phyloP scores from a whole-genome alignment of 1,140 invertebrate genomes.

The Colletes latitarsis region DNA sequence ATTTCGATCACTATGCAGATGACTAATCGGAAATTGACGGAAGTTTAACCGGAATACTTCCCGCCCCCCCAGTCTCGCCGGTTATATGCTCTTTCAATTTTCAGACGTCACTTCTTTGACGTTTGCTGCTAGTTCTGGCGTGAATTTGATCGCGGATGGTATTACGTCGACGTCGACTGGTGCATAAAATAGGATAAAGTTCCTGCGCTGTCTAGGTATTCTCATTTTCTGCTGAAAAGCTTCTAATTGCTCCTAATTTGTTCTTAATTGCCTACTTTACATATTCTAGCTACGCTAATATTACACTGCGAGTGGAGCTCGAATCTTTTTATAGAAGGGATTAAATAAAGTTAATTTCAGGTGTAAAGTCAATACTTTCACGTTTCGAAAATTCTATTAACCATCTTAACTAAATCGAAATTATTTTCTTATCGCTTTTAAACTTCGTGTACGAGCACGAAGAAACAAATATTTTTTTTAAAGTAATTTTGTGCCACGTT shows the following conservation, averaged over 20 bases:
- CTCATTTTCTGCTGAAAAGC: constrained; percentile 13
- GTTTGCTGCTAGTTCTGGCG: not conserved
- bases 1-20: constrained; percentile 16
- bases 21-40: constrained; percentile 33
- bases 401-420: constrained; percentile 15
- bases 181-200: constrained; percentile 1
- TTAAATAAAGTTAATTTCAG: constrained; percentile 43
- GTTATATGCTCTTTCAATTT: constrained; percentile 29
- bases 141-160: constrained; percentile 34
- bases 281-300: constrained; percentile 1
- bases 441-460: too few species aligned
- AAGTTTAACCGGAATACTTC: constrained; percentile 21
- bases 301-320: not conserved
- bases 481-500: too few species aligned
- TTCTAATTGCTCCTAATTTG: constrained; percentile 54
- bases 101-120: constrained; percentile 26
- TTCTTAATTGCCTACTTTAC: constrained; percentile 55
- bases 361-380: not conserved
- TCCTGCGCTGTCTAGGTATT: not conserved
- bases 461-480: too few species aligned
- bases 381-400: not conserved
- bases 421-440: not conserved
- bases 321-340: not conserved
- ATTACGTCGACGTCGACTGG: not conserved
- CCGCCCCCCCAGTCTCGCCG: too few species aligned